Evolutionary conservation across 2,888 invertebrate genomes (phyloP), one percentile per base, ranked within the genome.

Genomic region (Metallyticus violacea): DNA sequence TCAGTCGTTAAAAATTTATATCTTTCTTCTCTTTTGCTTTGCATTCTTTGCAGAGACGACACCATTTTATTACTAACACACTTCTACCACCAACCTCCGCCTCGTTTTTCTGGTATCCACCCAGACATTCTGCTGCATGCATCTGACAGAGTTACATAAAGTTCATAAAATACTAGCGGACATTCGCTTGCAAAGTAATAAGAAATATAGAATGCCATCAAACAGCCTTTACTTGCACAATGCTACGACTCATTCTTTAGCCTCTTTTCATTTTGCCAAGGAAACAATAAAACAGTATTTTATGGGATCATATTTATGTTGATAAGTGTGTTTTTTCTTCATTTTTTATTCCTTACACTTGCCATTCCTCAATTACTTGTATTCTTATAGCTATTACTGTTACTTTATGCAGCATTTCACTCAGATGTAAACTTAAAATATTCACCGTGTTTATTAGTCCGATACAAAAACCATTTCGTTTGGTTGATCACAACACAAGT

Each of bases 71-170:
- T 62, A 22, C 40, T 62, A 62, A 62, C 40, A 15, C 40, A n/a
- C n/a, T 62, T 62, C 22, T 62, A 62, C 22, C 22, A 22, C 40
- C 22, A 62, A 62, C 40, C 2, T 22, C 40, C 40, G 40, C 40
- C 40, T 62, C 40, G 40, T 62, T 62, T 22, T 22, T 62, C 40
- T 15, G 40, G 40, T 62, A 62, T 62, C 80, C 80, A n/a, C 22
- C 80, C 28, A 27, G 27, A 80, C 80, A 80, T 28, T 80, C 25
- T 80, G 80, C 27, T 80, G 27, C n/a, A 26, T 62, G 40, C 80
- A 80, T 22, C 27, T 80, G 80, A 80, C 80, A 80, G 80, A 80
- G 27, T 80, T 80, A 80, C 80, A 80, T 80, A 80, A 80, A 80
- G 80, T 80, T 80, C 22, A 28, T 80, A 80, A 80, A 27, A 27